Percentiles rank a stretch among this genome's conserved stretches.
phyloP scores from a whole-genome alignment of 2,113 vertebrate species.

The Onychostruthus taczanowskii region DNA sequence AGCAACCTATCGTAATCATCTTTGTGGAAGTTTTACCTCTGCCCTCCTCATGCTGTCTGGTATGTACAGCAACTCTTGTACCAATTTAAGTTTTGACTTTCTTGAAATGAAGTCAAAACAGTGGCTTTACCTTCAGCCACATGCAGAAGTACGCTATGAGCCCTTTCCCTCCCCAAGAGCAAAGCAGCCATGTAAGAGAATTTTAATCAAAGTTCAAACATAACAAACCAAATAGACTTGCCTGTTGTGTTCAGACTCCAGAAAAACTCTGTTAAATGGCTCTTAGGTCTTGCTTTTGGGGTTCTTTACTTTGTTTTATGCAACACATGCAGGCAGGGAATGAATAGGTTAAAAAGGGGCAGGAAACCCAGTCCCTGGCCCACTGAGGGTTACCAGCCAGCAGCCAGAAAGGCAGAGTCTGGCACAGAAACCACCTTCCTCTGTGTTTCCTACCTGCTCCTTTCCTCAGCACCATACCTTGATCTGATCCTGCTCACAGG shows the following conservation, averaged over 20 bases:
- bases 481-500: slow-evolving; percentile 91
- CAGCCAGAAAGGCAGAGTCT: neutral
- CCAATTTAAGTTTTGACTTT: neutral
- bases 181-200: neutral
- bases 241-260: neutral
- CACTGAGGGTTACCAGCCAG: neutral
- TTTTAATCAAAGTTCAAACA: neutral
- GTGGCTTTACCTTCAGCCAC: neutral
- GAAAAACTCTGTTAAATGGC: neutral
- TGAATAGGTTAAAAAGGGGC: neutral
- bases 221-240: neutral
- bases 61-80: neutral
- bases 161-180: neutral
- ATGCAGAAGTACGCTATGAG: neutral
- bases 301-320: neutral
- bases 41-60: neutral
- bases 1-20: neutral
- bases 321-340: neutral
- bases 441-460: neutral
- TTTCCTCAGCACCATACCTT: slow-evolving; percentile 71
- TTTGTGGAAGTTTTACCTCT: neutral
- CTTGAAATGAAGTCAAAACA: neutral
- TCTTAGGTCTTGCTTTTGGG: neutral
- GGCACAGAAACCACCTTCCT: neutral
- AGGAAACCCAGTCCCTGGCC: neutral